Conservation (phyloP, 2,113 vertebrate species). For the Dissostichus mawsoni region DNA sequence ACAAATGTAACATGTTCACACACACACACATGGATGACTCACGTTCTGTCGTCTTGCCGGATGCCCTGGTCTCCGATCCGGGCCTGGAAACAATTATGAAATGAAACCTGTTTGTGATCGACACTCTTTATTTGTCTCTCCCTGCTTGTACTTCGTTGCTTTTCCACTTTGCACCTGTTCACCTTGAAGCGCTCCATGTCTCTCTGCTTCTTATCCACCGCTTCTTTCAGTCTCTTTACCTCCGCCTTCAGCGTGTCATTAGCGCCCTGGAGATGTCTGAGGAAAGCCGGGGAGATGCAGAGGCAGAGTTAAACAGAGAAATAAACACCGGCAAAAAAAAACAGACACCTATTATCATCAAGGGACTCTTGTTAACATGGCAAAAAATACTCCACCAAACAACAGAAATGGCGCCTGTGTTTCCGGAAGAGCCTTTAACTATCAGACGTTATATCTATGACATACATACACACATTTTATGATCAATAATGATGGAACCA, state of each 20-base stretch:
- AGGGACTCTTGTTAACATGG: conserved; percentile 65
- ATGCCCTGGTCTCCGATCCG: conserved; percentile 28
- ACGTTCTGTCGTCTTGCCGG: conserved; percentile 52
- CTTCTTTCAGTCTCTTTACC: conserved; percentile 71
- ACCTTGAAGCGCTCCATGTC: conserved; percentile 74
- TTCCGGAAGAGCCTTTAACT: conserved; percentile 53
- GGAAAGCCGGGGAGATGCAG: conserved; percentile 50
- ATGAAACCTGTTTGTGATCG: conserved; percentile 47
- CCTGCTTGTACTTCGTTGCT: conserved; percentile 37
- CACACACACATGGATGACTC: conserved; percentile 51
- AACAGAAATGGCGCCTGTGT: conserved; percentile 22
- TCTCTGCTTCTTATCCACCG: conserved; percentile 66
- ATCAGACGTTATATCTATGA: conserved; percentile 28
- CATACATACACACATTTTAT: conserved; percentile 15
- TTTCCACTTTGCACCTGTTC: conserved; percentile 60
- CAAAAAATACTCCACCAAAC: conserved; percentile 46
- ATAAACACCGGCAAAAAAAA: conserved; percentile 40
- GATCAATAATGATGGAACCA: conserved; percentile 39
- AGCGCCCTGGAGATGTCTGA: conserved; percentile 77
- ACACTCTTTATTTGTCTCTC: conserved; percentile 39
- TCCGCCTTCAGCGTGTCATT: conserved; percentile 74
- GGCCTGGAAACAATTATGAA: conserved; percentile 69
- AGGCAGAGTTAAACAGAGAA: conserved; percentile 40
- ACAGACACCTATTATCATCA: conserved; percentile 67
- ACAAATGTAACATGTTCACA: conserved; percentile 39